Conservation (phyloP, 2,888 invertebrate species). For the Heliothis peltigera region DNA sequence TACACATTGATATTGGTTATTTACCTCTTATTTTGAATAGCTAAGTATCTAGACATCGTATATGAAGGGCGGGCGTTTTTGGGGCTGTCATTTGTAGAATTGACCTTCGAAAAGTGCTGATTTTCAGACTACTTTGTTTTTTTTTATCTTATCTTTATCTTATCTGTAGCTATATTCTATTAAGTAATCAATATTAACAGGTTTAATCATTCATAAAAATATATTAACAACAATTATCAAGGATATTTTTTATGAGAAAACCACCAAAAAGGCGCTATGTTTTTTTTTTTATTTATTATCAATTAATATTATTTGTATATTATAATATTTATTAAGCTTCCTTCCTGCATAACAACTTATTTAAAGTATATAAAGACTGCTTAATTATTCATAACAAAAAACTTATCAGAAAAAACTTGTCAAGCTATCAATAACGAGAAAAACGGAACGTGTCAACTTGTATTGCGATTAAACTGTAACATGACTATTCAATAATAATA, state of each 20-base stretch:
- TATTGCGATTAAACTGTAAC: constrained; percentile 34
- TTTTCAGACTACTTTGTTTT: too few relatives aligned
- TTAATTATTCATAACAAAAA: constrained; percentile 41
- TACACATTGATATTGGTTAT: too few relatives aligned
- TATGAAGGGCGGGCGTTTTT: too few relatives aligned
- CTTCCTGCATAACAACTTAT: constrained; percentile 42
- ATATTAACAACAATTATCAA: not conserved
- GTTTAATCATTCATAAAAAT: not conserved
- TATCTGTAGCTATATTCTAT: too few relatives aligned
- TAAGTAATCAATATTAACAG: too few relatives aligned
- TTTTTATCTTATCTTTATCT: too few relatives aligned
- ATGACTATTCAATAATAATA: constrained; percentile 47
- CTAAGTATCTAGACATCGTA: too few relatives aligned
- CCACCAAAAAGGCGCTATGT: not conserved
- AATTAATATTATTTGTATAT: constrained; percentile 6
- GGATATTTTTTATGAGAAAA: not conserved
- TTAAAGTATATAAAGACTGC: constrained; percentile 7
- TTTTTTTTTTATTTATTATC: constrained; percentile 1
- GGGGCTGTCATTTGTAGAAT: too few relatives aligned
- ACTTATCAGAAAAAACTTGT: constrained; percentile 35
- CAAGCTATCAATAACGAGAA: constrained; percentile 41
- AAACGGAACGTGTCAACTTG: constrained; percentile 49
- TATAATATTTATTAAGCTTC: not conserved
- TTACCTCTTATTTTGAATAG: too few relatives aligned
- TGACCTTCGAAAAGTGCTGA: too few relatives aligned